phyloP scores from a whole-genome alignment of 2,797 vertebrate species.

The Basileuterus tristriatus region DNA sequence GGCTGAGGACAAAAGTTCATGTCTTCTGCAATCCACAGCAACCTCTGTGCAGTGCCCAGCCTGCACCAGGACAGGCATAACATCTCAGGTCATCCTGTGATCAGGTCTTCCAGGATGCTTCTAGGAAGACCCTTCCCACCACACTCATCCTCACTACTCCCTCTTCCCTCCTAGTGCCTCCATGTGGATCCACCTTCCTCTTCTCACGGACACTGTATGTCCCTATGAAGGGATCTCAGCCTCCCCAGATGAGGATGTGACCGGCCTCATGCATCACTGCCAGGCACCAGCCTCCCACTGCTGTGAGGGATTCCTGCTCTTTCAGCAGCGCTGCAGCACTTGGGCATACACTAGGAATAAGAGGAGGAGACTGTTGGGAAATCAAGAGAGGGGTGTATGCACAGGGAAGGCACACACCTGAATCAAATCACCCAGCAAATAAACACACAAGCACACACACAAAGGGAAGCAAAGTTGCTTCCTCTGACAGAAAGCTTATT shows the following conservation, averaged over 20 bases:
- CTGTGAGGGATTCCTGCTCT: background rate
- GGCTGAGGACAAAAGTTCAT: background rate
- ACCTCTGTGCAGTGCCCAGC: background rate
- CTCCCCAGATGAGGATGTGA: background rate
- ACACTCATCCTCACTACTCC: background rate
- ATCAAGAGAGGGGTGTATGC: background rate
- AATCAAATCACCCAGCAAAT: background rate
- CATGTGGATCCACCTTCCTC: background rate
- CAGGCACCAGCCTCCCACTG: background rate
- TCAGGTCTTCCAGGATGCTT: background rate
- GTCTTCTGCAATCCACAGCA: background rate
- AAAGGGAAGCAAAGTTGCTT: background rate
- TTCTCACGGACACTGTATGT: background rate
- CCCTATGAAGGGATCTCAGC: background rate
- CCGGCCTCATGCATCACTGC: fast-evolving
- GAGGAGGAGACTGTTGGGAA: background rate
- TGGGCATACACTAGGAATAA: background rate
- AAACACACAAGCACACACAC: background rate
- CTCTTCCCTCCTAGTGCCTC: background rate
- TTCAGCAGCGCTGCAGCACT: background rate
- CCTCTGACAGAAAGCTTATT: background rate
- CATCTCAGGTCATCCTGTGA: background rate
- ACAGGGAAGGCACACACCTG: background rate
- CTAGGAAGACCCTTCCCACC: background rate
- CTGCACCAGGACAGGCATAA: background rate